Evolutionary conservation across 2,797 vertebrate genomes (phyloP).

Genomic region (Distichodus sexfasciatus): DNA sequence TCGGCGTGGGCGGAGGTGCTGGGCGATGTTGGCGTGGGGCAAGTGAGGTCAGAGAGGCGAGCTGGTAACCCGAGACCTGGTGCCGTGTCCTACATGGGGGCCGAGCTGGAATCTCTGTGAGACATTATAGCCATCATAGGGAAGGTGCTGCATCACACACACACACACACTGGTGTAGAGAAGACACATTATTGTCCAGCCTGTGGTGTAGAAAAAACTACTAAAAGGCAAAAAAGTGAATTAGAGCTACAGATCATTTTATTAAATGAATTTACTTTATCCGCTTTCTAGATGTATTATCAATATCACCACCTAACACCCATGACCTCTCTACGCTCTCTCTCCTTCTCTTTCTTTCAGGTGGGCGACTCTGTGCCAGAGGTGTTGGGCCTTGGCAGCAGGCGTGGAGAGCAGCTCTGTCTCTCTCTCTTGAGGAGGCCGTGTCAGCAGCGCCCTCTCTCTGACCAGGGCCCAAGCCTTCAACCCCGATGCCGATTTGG

Average conservation of each 20-base stretch:
- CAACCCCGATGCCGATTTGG: conserved; percentile 64
- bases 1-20: conserved; percentile 60
- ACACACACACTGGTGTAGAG: neutral
- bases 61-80: conserved; percentile 73
- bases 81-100: conserved; percentile 81
- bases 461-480: conserved; percentile 83
- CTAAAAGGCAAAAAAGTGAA: too few species aligned
- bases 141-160: conserved; percentile 33
- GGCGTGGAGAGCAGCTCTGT: conserved; percentile 95
- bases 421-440: conserved; percentile 92
- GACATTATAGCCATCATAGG: conserved; percentile 84
- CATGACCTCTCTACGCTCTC: neutral
- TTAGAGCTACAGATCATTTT: neutral
- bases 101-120: conserved; percentile 92
- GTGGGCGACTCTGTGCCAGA: conserved; percentile 94
- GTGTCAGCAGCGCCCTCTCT: conserved; percentile 85
- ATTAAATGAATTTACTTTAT: neutral
- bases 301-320: too few species aligned
- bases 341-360: conserved; percentile 59
- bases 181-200: too few species aligned
- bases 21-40: conserved; percentile 52
- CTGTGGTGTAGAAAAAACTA: too few species aligned
- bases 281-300: neutral
- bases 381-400: conserved; percentile 90
- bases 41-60: conserved; percentile 61